Evolutionary conservation across 2,113 vertebrate genomes (phyloP).

Genomic region (Pomatostomus ruficeps): DNA sequence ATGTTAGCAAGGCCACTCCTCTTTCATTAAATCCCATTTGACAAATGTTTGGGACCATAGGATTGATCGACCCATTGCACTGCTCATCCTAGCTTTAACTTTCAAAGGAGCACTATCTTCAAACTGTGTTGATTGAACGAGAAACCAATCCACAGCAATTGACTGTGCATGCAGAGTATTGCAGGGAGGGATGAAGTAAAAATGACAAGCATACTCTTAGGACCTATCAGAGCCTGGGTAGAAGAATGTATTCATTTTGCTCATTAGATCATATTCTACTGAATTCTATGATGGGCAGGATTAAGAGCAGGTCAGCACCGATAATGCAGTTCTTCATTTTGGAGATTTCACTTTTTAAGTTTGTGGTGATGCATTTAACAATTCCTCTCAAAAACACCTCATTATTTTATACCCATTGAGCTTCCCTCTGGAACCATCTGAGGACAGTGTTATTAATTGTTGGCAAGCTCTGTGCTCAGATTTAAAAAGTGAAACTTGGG

Average conservation of each 20-base stretch:
- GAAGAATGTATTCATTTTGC: neutral
- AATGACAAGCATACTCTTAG: neutral
- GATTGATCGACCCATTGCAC: neutral
- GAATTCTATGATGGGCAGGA: neutral
- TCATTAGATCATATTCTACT: neutral
- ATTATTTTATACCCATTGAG: neutral
- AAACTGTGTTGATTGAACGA: neutral
- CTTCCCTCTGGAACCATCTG: neutral
- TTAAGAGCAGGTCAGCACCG: neutral
- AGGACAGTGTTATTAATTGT: constrained; percentile 15
- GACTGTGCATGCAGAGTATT: neutral
- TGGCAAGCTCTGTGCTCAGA: neutral
- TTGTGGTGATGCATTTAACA: neutral
- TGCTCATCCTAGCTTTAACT: constrained; percentile 10
- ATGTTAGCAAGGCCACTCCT: constrained; percentile 38
- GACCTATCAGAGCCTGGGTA: neutral
- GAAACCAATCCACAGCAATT: neutral
- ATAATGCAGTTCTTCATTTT: neutral
- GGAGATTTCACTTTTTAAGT: neutral
- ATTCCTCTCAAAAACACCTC: neutral
- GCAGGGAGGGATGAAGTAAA: neutral
- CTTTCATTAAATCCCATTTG: constrained; percentile 64
- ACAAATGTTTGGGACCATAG: constrained; percentile 31
- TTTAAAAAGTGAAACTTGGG: constrained; percentile 25
- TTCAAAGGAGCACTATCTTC: neutral